Conservation (phyloP, 2,797 vertebrate genomes). For the Pseudochirops corinnae region DNA sequence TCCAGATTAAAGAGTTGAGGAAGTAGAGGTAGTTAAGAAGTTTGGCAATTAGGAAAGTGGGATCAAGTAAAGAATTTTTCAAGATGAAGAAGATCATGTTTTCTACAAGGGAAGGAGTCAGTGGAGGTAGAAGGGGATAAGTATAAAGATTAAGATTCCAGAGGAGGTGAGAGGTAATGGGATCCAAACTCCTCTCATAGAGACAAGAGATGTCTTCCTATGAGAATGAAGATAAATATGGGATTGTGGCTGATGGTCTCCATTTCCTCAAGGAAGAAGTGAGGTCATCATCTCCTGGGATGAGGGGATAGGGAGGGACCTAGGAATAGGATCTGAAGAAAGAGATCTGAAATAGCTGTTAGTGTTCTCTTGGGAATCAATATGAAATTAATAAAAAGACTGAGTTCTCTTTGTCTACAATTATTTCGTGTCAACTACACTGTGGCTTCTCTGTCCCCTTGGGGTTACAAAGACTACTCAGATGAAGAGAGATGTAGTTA, state of each 20-base stretch:
- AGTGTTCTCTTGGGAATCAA: background rate
- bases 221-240: background rate
- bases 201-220: background rate
- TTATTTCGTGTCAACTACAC: background rate
- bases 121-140: background rate
- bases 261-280: background rate
- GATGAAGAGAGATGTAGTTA: background rate
- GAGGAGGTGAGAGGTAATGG: background rate
- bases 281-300: background rate
- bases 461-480: background rate
- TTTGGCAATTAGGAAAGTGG: background rate
- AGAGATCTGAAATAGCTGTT: background rate
- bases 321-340: background rate
- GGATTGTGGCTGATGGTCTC: background rate
- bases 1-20: background rate
- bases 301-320: background rate
- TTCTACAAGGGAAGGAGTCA: background rate
- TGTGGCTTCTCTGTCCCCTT: background rate
- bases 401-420: background rate
- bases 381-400: background rate
- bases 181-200: background rate
- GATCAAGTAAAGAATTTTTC: background rate
- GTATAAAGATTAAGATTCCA: background rate
- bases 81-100: background rate
- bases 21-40: conserved; percentile 13